phyloP scores from a whole-genome alignment of 2,888 invertebrate genomes.

The Himalopsyche japonica region DNA sequence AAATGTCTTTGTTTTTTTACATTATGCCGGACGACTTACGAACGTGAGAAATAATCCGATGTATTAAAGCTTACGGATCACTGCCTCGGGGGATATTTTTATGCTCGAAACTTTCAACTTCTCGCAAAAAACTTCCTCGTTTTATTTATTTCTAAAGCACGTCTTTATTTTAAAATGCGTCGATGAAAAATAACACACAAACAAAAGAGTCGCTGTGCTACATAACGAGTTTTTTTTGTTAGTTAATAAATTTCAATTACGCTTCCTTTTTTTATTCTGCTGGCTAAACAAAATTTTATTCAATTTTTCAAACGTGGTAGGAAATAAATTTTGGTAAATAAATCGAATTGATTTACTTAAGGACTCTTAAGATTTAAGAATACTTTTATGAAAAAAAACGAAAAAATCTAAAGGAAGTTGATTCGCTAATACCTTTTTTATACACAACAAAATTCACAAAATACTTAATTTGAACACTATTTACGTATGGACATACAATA shows the following conservation, averaged over 20 bases:
- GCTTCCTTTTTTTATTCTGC: background rate
- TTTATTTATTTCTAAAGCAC: background rate
- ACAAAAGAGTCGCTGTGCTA: background rate
- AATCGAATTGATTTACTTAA: background rate
- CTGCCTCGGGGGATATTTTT: background rate
- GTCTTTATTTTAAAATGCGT: background rate
- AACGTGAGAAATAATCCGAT: background rate
- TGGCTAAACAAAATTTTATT: background rate
- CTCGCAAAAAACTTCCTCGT: background rate
- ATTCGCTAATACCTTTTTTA: too few species aligned
- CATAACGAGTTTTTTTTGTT: background rate
- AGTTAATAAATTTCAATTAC: background rate
- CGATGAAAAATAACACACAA: background rate
- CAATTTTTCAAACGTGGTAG: background rate
- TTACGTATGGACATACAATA: too few species aligned
- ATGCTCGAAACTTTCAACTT: background rate
- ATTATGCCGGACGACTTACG: too few species aligned
- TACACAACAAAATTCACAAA: too few species aligned
- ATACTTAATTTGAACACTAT: too few species aligned
- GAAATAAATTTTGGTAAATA: background rate
- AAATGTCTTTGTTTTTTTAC: too few species aligned
- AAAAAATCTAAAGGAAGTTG: too few species aligned
- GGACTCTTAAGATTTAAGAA: too few species aligned
- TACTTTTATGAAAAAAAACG: too few species aligned
- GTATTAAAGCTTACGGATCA: background rate